Conservation (phyloP, 2,797 vertebrate genomes). For the Falco novaeseelandiae region DNA sequence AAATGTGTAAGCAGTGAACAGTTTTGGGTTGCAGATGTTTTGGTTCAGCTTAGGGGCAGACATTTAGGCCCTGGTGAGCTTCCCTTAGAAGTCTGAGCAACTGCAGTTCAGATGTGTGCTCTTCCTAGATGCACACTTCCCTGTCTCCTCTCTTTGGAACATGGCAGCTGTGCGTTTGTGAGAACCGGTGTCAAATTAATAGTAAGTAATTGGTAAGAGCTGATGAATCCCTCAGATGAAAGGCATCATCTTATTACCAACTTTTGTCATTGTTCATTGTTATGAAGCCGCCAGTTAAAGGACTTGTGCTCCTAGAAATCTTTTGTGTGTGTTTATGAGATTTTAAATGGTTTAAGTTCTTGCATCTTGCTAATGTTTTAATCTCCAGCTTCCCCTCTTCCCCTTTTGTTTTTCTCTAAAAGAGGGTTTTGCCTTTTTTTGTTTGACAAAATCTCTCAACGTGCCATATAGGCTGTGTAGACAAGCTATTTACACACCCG, state of each 20-base stretch:
- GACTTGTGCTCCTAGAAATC: background rate
- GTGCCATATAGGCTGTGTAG: background rate
- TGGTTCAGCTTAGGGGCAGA: slow-evolving; percentile 5
- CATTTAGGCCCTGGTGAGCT: background rate
- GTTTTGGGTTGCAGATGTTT: slow-evolving; percentile 30
- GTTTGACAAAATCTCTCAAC: background rate
- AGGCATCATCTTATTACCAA: background rate
- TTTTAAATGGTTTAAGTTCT: background rate
- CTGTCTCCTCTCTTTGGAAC: background rate
- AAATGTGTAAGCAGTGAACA: background rate
- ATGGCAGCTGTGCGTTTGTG: background rate
- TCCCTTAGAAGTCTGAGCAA: background rate
- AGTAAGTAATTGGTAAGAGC: background rate
- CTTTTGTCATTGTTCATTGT: background rate
- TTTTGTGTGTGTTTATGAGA: background rate
- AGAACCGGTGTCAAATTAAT: slow-evolving; percentile 14
- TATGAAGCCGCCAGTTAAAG: background rate
- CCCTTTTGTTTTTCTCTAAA: background rate
- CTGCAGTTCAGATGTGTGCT: background rate
- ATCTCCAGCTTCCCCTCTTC: background rate
- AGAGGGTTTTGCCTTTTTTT: background rate
- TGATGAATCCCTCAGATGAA: slow-evolving; percentile 12
- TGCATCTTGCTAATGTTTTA: background rate
- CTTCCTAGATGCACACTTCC: background rate
- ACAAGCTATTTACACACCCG: background rate